A percentile compares a stretch with the other conserved stretches of the same genome.
These are phyloP conservation scores for Strigops habroptila DNA, from an alignment of 2,113 vertebrate species.

Conservation along the genomic window DNA sequence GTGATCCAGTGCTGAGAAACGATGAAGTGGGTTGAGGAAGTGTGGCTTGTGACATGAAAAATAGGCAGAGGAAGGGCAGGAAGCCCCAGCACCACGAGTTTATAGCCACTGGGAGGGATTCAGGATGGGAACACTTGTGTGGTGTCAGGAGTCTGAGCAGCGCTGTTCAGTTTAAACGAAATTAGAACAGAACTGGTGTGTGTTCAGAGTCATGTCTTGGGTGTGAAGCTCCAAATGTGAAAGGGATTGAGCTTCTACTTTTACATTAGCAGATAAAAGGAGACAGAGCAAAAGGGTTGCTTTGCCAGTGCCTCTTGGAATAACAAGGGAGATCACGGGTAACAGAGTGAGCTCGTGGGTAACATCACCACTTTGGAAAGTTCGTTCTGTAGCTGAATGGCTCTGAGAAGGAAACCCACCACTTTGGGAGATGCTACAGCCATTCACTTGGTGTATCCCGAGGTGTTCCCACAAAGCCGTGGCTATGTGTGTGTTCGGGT, in stretches of 20 bases:
- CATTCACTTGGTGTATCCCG: too few species aligned
- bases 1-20: neutral
- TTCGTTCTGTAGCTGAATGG: too few species aligned
- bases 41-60: neutral
- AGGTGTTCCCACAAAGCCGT: too few species aligned
- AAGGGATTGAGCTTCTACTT: neutral
- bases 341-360: neutral
- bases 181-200: too few species aligned
- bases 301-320: neutral
- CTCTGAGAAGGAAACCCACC: too few species aligned
- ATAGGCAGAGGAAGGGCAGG: neutral
- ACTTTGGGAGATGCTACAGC: too few species aligned
- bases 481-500: too few species aligned
- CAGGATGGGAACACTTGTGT: neutral
- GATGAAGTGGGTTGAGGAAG: neutral
- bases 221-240: neutral
- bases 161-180: neutral
- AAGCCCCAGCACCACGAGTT: neutral
- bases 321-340: neutral
- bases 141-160: too few species aligned
- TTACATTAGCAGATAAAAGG: neutral
- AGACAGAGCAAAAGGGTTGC: neutral
- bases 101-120: too few species aligned
- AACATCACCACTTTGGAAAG: neutral
- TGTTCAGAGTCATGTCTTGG: neutral